Percentiles rank a stretch among this genome's conserved stretches.
These are phyloP conservation scores for human DNA, from an alignment of 2,113 vertebrate species.

Conservation along the genomic window GRCh38 chr7:3895501-3896000, in stretches of 20 bases:
- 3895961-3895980: conserved; percentile 44
- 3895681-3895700: background rate
- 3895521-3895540: background rate
- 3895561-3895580: background rate
- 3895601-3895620: accelerated
- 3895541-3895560: background rate
- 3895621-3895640: no score
- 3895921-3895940: conserved; percentile 21
- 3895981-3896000: conserved; percentile 43
- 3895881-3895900: background rate
- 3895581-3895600: no score
- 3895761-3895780: background rate
- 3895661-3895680: background rate
- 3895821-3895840: background rate
- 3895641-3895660: background rate
- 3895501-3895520: background rate
- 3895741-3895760: background rate
- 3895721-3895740: background rate
- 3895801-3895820: background rate
- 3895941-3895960: conserved; percentile 39
- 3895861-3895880: background rate
- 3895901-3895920: background rate
- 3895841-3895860: background rate
- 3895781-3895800: background rate
- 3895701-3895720: background rate